Evolutionary conservation across 2,888 invertebrate species (phyloP).

Genomic region (Helicoverpa assulta): DNA sequence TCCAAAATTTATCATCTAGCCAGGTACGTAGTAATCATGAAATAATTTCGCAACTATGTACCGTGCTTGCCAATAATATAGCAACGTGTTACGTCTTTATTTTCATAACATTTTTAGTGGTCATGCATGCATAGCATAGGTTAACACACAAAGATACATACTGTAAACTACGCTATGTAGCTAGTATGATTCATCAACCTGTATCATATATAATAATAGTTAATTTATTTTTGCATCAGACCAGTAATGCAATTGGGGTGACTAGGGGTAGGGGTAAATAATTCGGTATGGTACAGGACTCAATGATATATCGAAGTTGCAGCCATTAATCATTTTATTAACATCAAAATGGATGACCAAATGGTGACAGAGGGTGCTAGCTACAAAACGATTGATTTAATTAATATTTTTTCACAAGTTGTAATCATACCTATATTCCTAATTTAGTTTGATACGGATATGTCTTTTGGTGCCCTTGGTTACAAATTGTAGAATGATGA

Average conservation of each 20-base stretch:
- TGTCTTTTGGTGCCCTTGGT: too few species aligned
- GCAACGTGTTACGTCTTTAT: constrained; percentile 23
- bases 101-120: constrained; percentile 49
- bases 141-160: constrained; percentile 10
- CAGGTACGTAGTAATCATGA: background rate
- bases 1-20: background rate
- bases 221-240: background rate
- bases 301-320: constrained; percentile 7
- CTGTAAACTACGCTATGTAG: constrained; percentile 1
- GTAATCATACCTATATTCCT: background rate
- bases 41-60: constrained; percentile 23
- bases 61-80: constrained; percentile 16
- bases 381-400: constrained; percentile 3
- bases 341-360: constrained; percentile 14
- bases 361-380: constrained; percentile 4
- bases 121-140: constrained; percentile 12
- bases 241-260: background rate
- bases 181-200: background rate
- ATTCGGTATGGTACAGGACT: constrained; percentile 9
- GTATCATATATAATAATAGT: background rate
- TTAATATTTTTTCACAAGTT: background rate
- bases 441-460: background rate
- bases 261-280: constrained; percentile 1
- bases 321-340: constrained; percentile 7
- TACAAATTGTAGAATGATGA: too few species aligned